Base-by-base conservation (phyloP, 2,888 invertebrate genomes). In the Zeuzera pyrina region DNA sequence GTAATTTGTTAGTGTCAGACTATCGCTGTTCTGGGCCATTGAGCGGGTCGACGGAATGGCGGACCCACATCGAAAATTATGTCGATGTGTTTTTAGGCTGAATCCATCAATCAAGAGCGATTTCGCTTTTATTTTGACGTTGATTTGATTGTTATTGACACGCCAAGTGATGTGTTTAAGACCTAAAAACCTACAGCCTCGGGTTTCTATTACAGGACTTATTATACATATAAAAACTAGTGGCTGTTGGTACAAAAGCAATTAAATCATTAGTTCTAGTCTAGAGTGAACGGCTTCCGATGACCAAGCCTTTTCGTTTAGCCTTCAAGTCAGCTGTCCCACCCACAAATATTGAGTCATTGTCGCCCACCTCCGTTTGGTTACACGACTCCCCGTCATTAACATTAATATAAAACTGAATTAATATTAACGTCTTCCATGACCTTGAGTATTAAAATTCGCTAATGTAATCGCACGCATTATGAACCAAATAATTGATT, bases 331-430 rank as follows among this genome's bases (percentile, higher is more conserved):
- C 56, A 57, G 52, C 54, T 58, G 54, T 52, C 49, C 59, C 70
- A 52, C 77, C 77, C 69, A 77, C 78, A 35, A 43, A 36, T 44
- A 54, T 64, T 78, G 78, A 78, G 52, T 78, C 77, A 77, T 52
- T 43, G 34, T 52, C 71, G 62, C 76, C 77, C 68, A 74, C 77
- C 40, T 34, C 41, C 49, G 50, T 41, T 31, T 46, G 33, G 37
- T 30, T 29, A 29, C 30, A 46, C 45, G 46, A 46, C 57, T 60
- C 54, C 49, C 55, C 49, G 47, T 49, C 58, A 68, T 73, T 69
- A 60, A 52, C 63, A 70, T 66, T 41, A 43, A 41, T 58, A 61
- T 62, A 50, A 57, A 62, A 66, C 65, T 70, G 65, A 58, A 61
- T 62, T 50, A 57, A 62, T 54, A 53, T 58, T 62, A 58, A 65